Evolutionary conservation across 2,888 invertebrate species (phyloP), one percentile per base, ranked within the genome.

Genomic region (Strigamia maritima): DNA sequence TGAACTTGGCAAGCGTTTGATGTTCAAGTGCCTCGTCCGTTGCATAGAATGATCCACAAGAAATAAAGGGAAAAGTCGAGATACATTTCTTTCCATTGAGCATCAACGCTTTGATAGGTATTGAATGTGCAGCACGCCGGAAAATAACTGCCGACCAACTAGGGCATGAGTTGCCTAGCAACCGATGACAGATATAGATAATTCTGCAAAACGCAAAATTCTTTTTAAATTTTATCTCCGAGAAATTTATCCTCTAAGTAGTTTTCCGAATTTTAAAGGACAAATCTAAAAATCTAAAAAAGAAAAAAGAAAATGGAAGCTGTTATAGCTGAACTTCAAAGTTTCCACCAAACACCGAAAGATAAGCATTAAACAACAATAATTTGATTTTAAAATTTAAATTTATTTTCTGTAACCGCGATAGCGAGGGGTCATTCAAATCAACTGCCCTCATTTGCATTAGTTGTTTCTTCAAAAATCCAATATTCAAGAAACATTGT

Each of bases 61-160:
- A 70, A 28, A 60, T 16, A n/a, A 26, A 26, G 24, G 60, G 70
- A 70, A 70, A 70, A 70, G 70, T 70, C 70, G 70, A 3, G 70
- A 70, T 70, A 70, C 70, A 70, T 70, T 70, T 28, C 70, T 70
- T 70, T 70, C 70, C 70, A 70, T 70, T 70, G 70, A 70, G 70
- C 70, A 70, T 70, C 70, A 70, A 70, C 24, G 70, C 70, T 70
- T 70, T 70, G 70, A 70, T 70, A 70, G 70, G 70, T 70, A 70
- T 70, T 70, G 70, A 70, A 70, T 70, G 70, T 70, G 70, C 70
- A 70, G 70, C 70, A 70, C 70, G 28, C 26, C 26, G 70, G 70
- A 70, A 70, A 70, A 70, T 70, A 70, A 70, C 70, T 70, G 70
- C 70, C 70, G 70, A 70, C 70, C 70, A 70, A 70, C 70, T 70